Conservation (phyloP, 2,888 invertebrate genomes). For the Pinctada fucata region DNA sequence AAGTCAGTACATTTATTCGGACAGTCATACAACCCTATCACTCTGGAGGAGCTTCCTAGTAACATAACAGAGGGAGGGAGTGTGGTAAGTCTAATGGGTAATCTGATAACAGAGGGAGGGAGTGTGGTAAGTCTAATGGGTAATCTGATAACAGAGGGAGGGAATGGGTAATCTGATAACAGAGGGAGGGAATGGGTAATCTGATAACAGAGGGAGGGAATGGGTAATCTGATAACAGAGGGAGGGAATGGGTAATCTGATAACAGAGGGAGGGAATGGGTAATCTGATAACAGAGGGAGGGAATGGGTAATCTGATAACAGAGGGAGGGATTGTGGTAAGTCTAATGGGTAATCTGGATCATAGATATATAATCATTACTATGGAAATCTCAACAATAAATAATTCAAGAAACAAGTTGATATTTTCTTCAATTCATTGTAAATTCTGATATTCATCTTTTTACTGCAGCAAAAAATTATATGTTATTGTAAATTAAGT, state of each 20-base stretch:
- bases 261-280: no score
- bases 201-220: neutral
- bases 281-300: neutral
- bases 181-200: neutral
- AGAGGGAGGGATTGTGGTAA: constrained; percentile 35
- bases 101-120: constrained; percentile 24
- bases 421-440: no score
- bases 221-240: neutral
- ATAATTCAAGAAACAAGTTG: no score
- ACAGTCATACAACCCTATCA: constrained; percentile 63
- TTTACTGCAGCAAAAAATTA: no score
- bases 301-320: constrained; percentile 42
- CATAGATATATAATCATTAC: no score
- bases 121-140: constrained; percentile 30
- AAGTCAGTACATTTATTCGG: constrained; percentile 71
- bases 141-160: constrained; percentile 22
- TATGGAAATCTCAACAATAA: no score
- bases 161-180: constrained; percentile 16
- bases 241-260: neutral
- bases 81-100: constrained; percentile 25
- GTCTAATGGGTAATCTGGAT: neutral
- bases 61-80: constrained; percentile 36
- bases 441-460: no score
- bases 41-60: constrained; percentile 47
- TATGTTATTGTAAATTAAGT: no score